Percentiles rank a stretch among this genome's conserved stretches.
These are phyloP conservation scores for Sebastes melanostomus DNA, from an alignment of 2,797 vertebrate species.

Conservation along the genomic window DNA sequence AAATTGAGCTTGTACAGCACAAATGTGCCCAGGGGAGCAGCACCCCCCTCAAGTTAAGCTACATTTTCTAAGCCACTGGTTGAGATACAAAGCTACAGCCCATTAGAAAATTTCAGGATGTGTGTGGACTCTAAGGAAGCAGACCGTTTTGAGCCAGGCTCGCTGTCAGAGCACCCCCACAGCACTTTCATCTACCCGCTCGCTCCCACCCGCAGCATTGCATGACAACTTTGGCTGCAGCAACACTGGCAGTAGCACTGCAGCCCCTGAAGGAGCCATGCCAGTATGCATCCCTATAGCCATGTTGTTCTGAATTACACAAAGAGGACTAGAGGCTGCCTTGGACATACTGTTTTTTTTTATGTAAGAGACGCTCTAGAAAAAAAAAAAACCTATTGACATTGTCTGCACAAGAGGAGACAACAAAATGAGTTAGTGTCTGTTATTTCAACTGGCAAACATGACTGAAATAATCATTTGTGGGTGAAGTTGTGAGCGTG, in stretches of 20 bases:
- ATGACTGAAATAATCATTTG: constrained; percentile 2
- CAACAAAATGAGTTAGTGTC: background rate
- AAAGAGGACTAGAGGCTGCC: constrained; percentile 51
- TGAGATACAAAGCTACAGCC: constrained; percentile 59
- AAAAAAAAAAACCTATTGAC: constrained; percentile 32
- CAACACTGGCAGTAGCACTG: constrained; percentile 61
- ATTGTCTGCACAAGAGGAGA: constrained; percentile 1
- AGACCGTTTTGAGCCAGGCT: constrained; percentile 49
- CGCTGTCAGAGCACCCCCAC: constrained; percentile 61
- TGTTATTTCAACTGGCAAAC: background rate
- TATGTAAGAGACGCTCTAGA: constrained; percentile 24
- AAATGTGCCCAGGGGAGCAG: constrained; percentile 62
- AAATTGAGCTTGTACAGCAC: constrained; percentile 70
- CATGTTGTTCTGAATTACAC: constrained; percentile 60
- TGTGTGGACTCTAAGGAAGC: constrained; percentile 58
- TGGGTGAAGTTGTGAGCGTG: background rate
- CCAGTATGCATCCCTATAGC: constrained; percentile 63
- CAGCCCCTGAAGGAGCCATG: constrained; percentile 63
- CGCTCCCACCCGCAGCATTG: constrained; percentile 63
- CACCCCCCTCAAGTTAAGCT: constrained; percentile 60
- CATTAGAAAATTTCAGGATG: constrained; percentile 64
- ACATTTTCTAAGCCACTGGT: constrained; percentile 67
- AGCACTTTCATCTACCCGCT: constrained; percentile 66
- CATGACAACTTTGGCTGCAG: constrained; percentile 74
- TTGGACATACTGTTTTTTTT: constrained; percentile 15